Evolutionary conservation across 30 jellyfish, hydroid and myxozoan species (phyloP), one percentile per base, ranked within the genome.

Genomic region (Pseudorhiza aurosa): DNA sequence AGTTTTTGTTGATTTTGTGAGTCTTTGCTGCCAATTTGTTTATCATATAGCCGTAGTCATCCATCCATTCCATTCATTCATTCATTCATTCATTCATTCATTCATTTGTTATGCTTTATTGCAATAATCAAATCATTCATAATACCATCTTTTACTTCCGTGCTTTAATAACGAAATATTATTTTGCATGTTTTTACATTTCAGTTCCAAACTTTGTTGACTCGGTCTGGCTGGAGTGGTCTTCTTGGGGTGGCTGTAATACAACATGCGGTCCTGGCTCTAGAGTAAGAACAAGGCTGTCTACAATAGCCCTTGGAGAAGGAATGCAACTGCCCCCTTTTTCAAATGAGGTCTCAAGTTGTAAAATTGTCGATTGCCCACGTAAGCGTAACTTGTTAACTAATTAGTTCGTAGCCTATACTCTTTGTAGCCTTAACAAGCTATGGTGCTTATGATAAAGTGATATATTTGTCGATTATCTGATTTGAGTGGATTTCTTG

Each of bases 361-460:
- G 88, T 47, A 76, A 76, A 47, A 58, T 76, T 58, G 79, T 40
- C 24, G 88, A 76, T 21, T 76, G 88, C 29, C 64, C 58, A 8
- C 88, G 88, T 76, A 32, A 58, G 88, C 59, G 2, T 6, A n/a
- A n/a, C n/a, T n/a, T n/a, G n/a, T n/a, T n/a, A n/a, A n/a, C n/a
- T n/a, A n/a, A n/a, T n/a, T 42, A 42, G 9, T 42, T 8, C 17
- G 9, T 49, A 15, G 7, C 63, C 7, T 25, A 15, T 49, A 2
- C 17, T 49, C 10, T 49, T 25, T 2, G 22, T 49, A 49, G 10
- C 63, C 17, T n/a, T n/a, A n/a, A n/a, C n/a, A n/a, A n/a, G n/a
- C n/a, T n/a, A n/a, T n/a, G n/a, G n/a, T n/a, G n/a, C n/a, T n/a
- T n/a, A n/a, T n/a, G n/a, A n/a, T n/a, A n/a, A n/a, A n/a, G n/a